Conservation (phyloP, 2,113 vertebrate genomes). For the Tetrax tetrax region DNA sequence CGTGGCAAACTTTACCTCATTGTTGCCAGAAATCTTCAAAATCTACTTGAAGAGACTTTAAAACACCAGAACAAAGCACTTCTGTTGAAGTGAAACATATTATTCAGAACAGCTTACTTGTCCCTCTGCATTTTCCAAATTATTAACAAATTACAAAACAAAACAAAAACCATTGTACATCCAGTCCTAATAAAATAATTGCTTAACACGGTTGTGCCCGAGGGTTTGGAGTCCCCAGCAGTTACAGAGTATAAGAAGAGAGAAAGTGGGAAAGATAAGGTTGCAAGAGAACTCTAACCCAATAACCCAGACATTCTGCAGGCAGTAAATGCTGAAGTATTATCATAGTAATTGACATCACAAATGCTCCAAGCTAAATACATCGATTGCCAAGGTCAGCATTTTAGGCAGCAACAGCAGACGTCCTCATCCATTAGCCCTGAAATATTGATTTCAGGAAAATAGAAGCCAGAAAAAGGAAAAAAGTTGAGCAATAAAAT, state of each 20-base stretch:
- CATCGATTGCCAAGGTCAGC: conserved; percentile 71
- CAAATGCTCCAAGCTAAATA: conserved; percentile 56
- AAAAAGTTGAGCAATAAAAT: conserved; percentile 66
- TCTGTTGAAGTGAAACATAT: not conserved
- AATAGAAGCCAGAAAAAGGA: conserved; percentile 30
- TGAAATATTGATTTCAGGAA: conserved; percentile 69
- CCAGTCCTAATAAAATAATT: conserved; percentile 43
- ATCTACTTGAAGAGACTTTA: not conserved
- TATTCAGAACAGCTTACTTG: not conserved
- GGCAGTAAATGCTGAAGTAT: conserved; percentile 34
- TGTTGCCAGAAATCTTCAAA: not conserved
- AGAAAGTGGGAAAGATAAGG: conserved; percentile 22
- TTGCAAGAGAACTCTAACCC: conserved; percentile 27
- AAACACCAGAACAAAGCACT: not conserved
- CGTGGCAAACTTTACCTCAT: not conserved
- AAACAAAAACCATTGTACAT: not conserved
- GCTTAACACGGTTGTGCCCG: not conserved
- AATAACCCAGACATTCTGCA: conserved; percentile 53
- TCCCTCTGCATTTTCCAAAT: not conserved
- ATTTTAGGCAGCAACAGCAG: conserved; percentile 45
- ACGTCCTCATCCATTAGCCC: conserved; percentile 61
- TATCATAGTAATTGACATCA: conserved; percentile 51
- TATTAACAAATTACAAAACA: conserved; percentile 25
- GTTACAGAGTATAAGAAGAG: not conserved
- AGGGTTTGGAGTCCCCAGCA: not conserved